Evolutionary conservation across 2,888 invertebrate genomes (phyloP), one percentile per base, ranked within the genome.

Genomic region (Apodemia mormo): DNA sequence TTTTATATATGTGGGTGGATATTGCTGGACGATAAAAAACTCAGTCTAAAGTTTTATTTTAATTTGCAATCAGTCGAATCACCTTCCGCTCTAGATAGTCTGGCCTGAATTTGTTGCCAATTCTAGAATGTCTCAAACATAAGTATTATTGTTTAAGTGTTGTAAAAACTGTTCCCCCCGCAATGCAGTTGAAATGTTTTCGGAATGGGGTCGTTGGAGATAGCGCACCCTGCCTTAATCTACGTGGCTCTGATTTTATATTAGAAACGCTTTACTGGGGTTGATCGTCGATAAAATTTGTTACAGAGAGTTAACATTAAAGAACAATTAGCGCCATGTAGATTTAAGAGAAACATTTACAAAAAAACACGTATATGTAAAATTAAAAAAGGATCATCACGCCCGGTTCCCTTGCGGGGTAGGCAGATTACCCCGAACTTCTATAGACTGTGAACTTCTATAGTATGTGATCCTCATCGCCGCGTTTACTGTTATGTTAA

Each of bases 181-280:
- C 71, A 71, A 71, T 71, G 71, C 71, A 71, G 71, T 33, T 64
- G 54, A 69, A 67, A 66, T 56, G 45, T 65, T 67, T 71, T 54
- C 29, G 54, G 54, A 43, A 67, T 69, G 66, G 43, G 64, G 67
- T 69, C 67, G 58, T 54, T 43, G 45, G 71, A 69, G 64, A 67
- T 45, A 65, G 54, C n/a, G 67, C 54, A 14, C 33, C 61, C 61
- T 33, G 58, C 30, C 9, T 12, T 12, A 58, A 12, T 30, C 5
- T 30, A 58, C 58, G 30, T 58, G 30, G 14, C 12, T 45, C 49
- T 49, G 58, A 58, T 33, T 29, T 58, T 58, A 12, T 58, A 58
- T 33, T 30, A 33, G 30, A 58, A 22, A 58, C 58, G 30, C 2
- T 58, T 10, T 54, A 54, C 22, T 54, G 6, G 7, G 54, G 22